Base-by-base conservation (phyloP, 2,888 invertebrate genomes). In the Allolobophora icterica region DNA sequence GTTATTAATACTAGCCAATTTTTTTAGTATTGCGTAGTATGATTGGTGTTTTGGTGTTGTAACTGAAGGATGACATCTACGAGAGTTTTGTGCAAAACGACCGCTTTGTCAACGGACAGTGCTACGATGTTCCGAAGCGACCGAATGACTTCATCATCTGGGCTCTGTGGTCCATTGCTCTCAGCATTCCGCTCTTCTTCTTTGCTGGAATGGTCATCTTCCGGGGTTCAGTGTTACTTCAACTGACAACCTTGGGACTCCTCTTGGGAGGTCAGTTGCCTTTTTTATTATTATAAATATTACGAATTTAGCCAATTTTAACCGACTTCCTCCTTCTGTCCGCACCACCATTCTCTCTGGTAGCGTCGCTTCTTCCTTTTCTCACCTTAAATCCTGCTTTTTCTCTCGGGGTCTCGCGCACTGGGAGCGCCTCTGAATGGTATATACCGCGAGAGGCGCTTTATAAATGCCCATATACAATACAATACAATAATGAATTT, bases 141-240 rank as follows among this genome's bases (percentile, higher is more conserved):
- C 90, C 91, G 34, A 93, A 93, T 91, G 94, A 95, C 92, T 91
- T 95, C 21, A 34, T 94, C 21, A 94, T 94, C 92, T 94, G 93
- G 92, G 83, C 94, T 15, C 93, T 94, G 91, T 95, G 95, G 95
- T 93, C 94, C 0, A 89, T 94, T 3, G 71, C 94, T 33, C 94
- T 94, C 17, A 93, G 94, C 91, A 92, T 94, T 30, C 95, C 95
- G 17, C 93, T 95, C 71, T 93, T 94, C 87, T 93, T 94, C 84
- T 94, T 94, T 91, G 90, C 94, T 24, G 92, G 91, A 40, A 93
- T 92, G 89, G 92, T 95, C 34, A 92, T 95, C 52, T 90, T 94
- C 30, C 92, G 93, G 17, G 98, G 98, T 33, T 97, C 97, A 93
- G 96, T 97, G 24, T 93, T 91, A 13, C 83, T 92, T 42, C 90